Evolutionary conservation across 2,888 invertebrate species (phyloP), one percentile per base, ranked within the genome.

Genomic region (Caenorhabditis auriculariae): DNA sequence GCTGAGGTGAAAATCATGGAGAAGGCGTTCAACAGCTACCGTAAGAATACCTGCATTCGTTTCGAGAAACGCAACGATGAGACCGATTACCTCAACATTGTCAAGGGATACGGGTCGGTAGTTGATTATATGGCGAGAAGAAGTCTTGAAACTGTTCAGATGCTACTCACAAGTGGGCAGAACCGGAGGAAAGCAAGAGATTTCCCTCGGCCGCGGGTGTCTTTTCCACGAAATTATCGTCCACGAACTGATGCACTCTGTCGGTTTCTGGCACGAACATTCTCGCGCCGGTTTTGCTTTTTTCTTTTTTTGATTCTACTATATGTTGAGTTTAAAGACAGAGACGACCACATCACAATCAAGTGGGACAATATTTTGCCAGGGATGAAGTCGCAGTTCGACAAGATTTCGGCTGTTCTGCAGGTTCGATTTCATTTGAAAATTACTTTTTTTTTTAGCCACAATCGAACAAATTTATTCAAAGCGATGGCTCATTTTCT

Each of bases 341-440:
- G 84, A 9, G 84, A 85, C 55, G 76, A 78, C 24, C 82, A 82
- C 59, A 83, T 84, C 41, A 71, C 64, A 4, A 82, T 83, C 29
- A 70, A 78, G 23, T 78, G 76, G 72, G 77, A 76, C 39, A 83
- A 83, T 60, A 81, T 83, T 50, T 66, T 82, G 46, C 75, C 75
- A 39, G 81, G 81, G 26, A 78, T 82, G 80, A 74, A 76, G 56
- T 74, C 74, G 5, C 81, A 81, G 46, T 81, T 81, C 54, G 78
- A 81, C 58, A 78, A 72, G 46, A 70, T 77, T 6, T 67, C 72
- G 0, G 72, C 69, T 2, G 66, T 68, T 4, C 51, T 72, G 1
- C 72, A 71, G 52, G 71, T 61, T 29, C 15, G 28, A 27, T 32
- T 32, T 26, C 9, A 17, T 32, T 29, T 15, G 27, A n/a, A 37